These are phyloP conservation scores for Cygnus olor DNA, from an alignment of 2,797 vertebrate species.

Conservation along the genomic window DNA sequence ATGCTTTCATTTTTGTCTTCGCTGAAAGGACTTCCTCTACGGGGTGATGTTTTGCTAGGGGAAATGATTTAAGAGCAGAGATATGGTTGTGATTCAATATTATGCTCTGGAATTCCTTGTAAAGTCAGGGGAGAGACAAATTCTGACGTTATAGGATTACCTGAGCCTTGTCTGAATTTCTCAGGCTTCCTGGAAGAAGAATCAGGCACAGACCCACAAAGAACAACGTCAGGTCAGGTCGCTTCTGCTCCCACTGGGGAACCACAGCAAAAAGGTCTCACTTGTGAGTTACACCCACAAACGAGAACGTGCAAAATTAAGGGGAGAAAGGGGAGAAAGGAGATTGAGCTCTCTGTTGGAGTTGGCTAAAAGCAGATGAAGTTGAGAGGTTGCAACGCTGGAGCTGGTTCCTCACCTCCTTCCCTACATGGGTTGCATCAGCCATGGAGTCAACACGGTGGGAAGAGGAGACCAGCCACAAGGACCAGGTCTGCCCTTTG, in stretches of 20 bases:
- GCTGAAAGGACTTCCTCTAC: constrained; percentile 33
- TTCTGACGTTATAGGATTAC: constrained; percentile 1
- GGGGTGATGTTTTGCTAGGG: constrained; percentile 58
- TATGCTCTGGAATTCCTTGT: constrained; percentile 35
- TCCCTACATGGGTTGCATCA: neutral
- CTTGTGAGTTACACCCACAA: fast-evolving
- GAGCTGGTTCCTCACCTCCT: neutral
- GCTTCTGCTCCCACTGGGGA: neutral
- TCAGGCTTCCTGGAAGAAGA: neutral
- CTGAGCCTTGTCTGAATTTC: neutral
- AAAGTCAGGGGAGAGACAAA: constrained; percentile 43
- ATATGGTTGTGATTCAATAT: constrained; percentile 26
- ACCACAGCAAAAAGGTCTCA: neutral
- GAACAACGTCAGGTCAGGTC: fast-evolving
- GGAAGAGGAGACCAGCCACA: fast-evolving
- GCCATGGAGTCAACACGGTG: fast-evolving
- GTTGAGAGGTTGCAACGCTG: neutral
- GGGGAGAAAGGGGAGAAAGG: neutral
- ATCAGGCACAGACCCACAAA: neutral
- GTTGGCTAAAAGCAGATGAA: neutral
- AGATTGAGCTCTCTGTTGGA: fast-evolving
- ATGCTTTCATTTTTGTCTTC: constrained; percentile 36
- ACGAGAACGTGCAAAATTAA: neutral
- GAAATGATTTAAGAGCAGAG: constrained; percentile 55
- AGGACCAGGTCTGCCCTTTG: neutral